Base-by-base conservation (phyloP, 1,140 invertebrate species). In the Camponotus floridanus region DNA sequence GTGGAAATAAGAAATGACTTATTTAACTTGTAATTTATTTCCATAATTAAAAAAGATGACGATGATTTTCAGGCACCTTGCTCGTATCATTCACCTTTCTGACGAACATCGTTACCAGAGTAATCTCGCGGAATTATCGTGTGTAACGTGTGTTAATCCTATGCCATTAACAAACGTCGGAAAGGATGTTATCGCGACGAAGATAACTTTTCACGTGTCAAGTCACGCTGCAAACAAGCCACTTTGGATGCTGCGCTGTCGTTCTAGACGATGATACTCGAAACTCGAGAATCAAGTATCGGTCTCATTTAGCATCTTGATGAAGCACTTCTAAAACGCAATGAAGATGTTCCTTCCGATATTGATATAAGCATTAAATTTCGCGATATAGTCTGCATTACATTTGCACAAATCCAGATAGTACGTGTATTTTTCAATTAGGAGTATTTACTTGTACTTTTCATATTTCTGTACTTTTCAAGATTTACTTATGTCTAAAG, bases 141-240 rank as follows among this genome's bases (percentile, higher is more conserved):
- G 18, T 15, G n/a, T n/a, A 73, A 39, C 26, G 21, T 26, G 39
- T 13, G 36, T 81, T 81, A 81, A 81, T 83, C n/a, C 11, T 8
- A 7, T 39, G 39, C 7, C 39, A 83, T 83, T 48, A 73, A 55
- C 18, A 55, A 73, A 73, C 55, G 39, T 73, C 11, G 39, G 18
- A 61, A 55, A n/a, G 6, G 42, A 9, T 39, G 57, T 74, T 83
- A 83, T 83, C 55, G 8, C 39, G 39, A 3, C 45, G 26, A 61
- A 83, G 57, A 83, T 73, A 81, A 81, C 15, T 83, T 81, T 64
- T 78, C 73, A 45, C 55, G n/a, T 33, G 33, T 73, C 42, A 79
- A 18, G 26, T 45, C 3, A 55, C 51, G 51, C 3, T 13, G 78
- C 21, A 5, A 8, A 73, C 55, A 67, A 81, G 15, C 36, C 6